phyloP scores from a whole-genome alignment of 1,140 invertebrate species.

The Diabrotica undecimpunctata region DNA sequence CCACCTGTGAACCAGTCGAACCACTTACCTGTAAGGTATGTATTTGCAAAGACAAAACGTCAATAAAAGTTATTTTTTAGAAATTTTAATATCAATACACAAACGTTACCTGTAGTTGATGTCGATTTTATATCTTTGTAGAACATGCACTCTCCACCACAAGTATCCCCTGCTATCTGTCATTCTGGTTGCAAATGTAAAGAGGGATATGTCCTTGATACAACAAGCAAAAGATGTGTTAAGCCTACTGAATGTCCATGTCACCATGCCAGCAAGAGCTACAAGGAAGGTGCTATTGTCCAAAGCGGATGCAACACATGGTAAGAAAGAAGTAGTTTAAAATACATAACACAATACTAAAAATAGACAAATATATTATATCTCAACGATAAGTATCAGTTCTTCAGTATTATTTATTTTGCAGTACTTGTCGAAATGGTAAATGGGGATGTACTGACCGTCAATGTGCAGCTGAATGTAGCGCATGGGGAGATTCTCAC shows the following conservation, averaged over 20 bases:
- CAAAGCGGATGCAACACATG: constrained; percentile 81
- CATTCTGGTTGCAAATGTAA: constrained; percentile 75
- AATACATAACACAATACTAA: neutral
- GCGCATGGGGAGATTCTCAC: constrained; percentile 83
- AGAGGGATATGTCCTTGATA: constrained; percentile 70
- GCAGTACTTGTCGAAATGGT: constrained; percentile 58
- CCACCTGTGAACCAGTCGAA: constrained; percentile 70
- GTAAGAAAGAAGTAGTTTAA: constrained; percentile 47
- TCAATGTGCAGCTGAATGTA: constrained; percentile 67
- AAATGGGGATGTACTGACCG: constrained; percentile 66
- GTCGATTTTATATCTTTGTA: constrained; percentile 35
- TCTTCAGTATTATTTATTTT: neutral
- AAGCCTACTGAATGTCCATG: constrained; percentile 73
- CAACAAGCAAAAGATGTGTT: constrained; percentile 64
- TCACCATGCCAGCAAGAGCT: constrained; percentile 81
- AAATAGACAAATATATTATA: neutral
- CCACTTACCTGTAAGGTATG: constrained; percentile 73
- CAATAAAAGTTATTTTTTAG: neutral
- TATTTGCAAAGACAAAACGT: neutral
- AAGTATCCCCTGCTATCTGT: constrained; percentile 57
- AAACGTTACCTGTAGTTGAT: too few relatives aligned
- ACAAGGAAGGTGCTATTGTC: constrained; percentile 70
- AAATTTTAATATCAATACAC: neutral
- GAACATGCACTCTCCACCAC: constrained; percentile 66
- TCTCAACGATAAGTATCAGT: neutral